Percentiles rank a stretch among this genome's conserved stretches.
Conservation (phyloP, 2,113 vertebrate genomes). For the Cephalopholis sonnerati region DNA sequence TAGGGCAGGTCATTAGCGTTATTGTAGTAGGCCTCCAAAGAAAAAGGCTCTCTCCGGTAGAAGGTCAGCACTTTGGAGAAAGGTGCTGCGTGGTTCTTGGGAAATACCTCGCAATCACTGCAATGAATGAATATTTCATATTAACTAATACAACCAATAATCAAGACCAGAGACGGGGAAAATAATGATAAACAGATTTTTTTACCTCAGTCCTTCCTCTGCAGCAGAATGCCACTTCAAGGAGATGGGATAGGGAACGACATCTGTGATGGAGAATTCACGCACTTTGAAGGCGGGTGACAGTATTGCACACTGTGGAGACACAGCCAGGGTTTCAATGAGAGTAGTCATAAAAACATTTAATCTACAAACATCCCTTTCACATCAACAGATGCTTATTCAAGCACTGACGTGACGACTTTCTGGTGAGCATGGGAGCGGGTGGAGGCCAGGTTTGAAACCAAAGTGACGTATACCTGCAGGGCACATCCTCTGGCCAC, state of each 20-base stretch:
- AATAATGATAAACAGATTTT: neutral
- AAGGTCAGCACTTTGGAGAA: conserved; percentile 99
- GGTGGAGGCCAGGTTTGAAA: neutral
- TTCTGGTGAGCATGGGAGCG: neutral
- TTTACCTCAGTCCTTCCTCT: conserved; percentile 94
- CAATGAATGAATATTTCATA: conserved; percentile 46
- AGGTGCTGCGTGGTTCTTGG: conserved; percentile 94
- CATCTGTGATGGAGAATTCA: conserved; percentile 96
- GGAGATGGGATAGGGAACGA: conserved; percentile 93
- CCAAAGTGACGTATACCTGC: conserved; percentile 85
- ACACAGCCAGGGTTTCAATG: conserved; percentile 5
- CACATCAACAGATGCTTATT: neutral
- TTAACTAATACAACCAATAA: neutral
- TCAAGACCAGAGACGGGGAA: neutral
- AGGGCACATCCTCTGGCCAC: conserved; percentile 96
- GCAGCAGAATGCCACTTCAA: conserved; percentile 96
- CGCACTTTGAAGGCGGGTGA: conserved; percentile 99
- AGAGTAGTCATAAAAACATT: neutral
- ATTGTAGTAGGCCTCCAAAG: conserved; percentile 94
- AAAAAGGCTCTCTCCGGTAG: conserved; percentile 96
- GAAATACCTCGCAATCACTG: conserved; percentile 97
- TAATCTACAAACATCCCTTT: neutral
- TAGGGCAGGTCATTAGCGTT: conserved; percentile 92
- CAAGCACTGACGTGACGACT: neutral
- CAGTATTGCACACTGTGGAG: conserved; percentile 93